A percentile compares a stretch with the other conserved stretches of the same genome.
phyloP scores from a whole-genome alignment of 2,797 vertebrate genomes.

The Tragopan temminckii region DNA sequence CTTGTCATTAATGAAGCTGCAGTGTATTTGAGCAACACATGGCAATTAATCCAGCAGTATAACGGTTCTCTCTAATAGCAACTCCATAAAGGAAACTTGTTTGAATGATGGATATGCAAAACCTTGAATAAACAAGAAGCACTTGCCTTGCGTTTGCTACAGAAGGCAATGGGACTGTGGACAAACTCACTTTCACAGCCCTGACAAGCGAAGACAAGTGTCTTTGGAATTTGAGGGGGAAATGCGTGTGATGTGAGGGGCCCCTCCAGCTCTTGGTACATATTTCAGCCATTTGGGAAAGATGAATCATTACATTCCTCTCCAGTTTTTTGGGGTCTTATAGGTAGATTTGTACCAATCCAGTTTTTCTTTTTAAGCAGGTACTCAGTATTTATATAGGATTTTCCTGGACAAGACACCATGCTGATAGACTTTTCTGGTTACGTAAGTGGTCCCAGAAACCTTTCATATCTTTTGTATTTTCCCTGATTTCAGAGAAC shows the following conservation, averaged over 20 bases:
- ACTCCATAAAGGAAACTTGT: neutral
- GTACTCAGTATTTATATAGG: neutral
- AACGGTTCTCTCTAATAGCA: neutral
- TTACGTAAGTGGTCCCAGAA: neutral
- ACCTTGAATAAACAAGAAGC: neutral
- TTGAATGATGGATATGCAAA: neutral
- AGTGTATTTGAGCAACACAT: neutral
- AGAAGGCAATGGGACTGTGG: neutral
- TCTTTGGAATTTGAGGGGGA: neutral
- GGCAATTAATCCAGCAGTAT: neutral
- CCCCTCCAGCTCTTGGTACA: neutral
- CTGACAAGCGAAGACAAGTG: neutral
- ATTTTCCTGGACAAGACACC: neutral
- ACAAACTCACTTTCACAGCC: neutral
- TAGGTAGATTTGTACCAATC: neutral
- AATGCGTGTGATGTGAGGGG: accelerated
- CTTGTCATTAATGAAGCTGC: neutral
- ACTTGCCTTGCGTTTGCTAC: neutral
- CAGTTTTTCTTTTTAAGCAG: neutral
- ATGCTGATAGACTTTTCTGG: neutral
- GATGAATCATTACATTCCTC: neutral
- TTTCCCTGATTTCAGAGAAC: neutral
- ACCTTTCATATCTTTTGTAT: neutral
- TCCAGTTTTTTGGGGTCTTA: neutral
- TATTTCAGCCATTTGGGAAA: neutral